Conservation (phyloP, 2,888 invertebrate genomes). For the Sphinx pinastri region DNA sequence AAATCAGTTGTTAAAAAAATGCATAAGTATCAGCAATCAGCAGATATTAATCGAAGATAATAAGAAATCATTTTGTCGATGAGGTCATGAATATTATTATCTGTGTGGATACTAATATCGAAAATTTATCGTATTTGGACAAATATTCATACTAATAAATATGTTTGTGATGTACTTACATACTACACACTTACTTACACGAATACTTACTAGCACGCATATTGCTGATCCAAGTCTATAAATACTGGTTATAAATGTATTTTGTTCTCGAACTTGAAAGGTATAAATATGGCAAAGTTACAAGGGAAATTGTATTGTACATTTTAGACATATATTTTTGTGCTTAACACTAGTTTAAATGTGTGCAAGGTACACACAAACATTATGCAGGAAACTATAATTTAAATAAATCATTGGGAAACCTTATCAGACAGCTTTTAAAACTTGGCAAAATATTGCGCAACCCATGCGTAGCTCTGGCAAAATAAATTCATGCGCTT, state of each 20-base stretch:
- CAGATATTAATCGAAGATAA: not conserved
- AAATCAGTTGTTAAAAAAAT: not conserved
- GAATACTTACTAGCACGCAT: not conserved
- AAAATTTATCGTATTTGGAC: not conserved
- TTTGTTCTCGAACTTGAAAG: not conserved
- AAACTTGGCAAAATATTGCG: not conserved
- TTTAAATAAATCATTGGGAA: not conserved
- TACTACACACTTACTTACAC: too few relatives aligned
- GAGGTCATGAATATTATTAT: not conserved
- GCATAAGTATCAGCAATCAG: not conserved
- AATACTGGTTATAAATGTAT: not conserved
- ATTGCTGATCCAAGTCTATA: not conserved
- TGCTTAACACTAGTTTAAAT: not conserved
- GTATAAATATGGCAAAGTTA: too few relatives aligned
- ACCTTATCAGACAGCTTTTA: not conserved
- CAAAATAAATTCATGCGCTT: conserved; percentile 9
- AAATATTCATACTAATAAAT: not conserved
- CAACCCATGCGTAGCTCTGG: not conserved
- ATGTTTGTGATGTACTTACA: not conserved
- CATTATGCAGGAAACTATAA: not conserved
- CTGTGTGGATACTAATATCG: not conserved
- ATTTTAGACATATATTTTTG: not conserved
- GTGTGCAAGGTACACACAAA: not conserved
- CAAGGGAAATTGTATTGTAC: too few relatives aligned
- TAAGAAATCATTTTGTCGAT: not conserved